Base-by-base conservation (phyloP, 1,140 invertebrate species). In the Pseudomyrmex pallidus region DNA sequence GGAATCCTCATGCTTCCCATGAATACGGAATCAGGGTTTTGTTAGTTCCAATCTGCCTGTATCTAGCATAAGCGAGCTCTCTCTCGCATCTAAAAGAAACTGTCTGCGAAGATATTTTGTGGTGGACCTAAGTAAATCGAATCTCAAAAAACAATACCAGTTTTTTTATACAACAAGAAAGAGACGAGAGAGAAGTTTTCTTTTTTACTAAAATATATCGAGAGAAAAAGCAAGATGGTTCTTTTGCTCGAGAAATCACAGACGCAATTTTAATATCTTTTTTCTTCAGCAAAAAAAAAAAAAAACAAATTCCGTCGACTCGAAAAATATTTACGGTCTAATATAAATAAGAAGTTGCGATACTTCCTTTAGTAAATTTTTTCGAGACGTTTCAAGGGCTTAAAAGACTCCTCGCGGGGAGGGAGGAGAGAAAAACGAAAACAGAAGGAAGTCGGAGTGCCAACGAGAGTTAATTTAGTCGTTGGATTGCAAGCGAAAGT, bases 1-100 rank as follows among this genome's bases (percentile, higher is more conserved):
- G 67, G 74, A 87, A 87, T 87, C 70, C 82, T 82, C 77, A 77
- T 85, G 90, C 83, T 90, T 90, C 84, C 78, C 87, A 90, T 90
- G 90, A 91, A 91, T 91, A 90, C 88, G 59, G 44, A 85, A 90
- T 90, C 82, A 90, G 83, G 62, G 57, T 74, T 70, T 76, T 63
- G 74, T 80, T 82, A 87, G 82, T 87, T 87, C 56, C 86, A 80
- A 68, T 77, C 86, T 85, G 83, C 74, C 35, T 85, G 77, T 68
- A 80, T 15, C 56, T 25, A 61, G 17, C 46, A 12, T 25, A 20
- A 56, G 20, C 54, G 44, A 15, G 46, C 13, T 35, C 13, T 35
- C 59, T 50, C 59, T 50, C 54, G 56, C 46, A 35, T 48, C 52
- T 87, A 50, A 70, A 80, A 80, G 66, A 80, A 80, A 80, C 54